Conservation (phyloP, 2,113 vertebrate genomes). For the Mormyrus lacerda region DNA sequence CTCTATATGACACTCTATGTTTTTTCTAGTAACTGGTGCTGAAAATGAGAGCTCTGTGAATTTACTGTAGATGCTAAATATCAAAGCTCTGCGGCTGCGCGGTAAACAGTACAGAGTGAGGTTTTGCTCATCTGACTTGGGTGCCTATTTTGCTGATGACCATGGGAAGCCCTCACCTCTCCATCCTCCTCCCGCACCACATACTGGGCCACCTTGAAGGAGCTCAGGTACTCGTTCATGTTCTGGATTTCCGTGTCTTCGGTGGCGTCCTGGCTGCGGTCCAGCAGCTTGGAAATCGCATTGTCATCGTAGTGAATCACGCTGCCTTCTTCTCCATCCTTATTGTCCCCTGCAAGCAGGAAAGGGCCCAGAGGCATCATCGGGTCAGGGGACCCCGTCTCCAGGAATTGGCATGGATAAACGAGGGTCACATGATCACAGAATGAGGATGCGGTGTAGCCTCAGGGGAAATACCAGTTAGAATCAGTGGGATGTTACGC, state of each 20-base stretch:
- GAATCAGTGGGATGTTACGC: not conserved
- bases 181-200: conserved; percentile 93
- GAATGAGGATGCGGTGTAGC: not conserved
- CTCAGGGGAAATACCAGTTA: not conserved
- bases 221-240: conserved; percentile 98
- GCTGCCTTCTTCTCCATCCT: conserved; percentile 88
- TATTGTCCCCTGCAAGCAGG: conserved; percentile 73
- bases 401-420: not conserved
- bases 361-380: not conserved
- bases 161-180: conserved; percentile 70
- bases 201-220: conserved; percentile 98
- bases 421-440: not conserved
- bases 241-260: conserved; percentile 96
- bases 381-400: not conserved
- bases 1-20: not conserved
- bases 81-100: not conserved
- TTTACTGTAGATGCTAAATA: not conserved
- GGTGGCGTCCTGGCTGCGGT: conserved; percentile 86
- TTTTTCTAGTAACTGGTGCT: not conserved
- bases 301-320: conserved; percentile 95
- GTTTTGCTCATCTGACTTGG: not conserved
- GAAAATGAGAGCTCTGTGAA: not conserved
- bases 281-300: conserved; percentile 91
- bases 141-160: not conserved
- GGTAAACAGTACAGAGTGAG: not conserved